Percentiles rank a stretch among this genome's conserved stretches.
Evolutionary conservation across 1,140 invertebrate species (phyloP).

Genomic region (Lordiphosa mommai): DNA sequence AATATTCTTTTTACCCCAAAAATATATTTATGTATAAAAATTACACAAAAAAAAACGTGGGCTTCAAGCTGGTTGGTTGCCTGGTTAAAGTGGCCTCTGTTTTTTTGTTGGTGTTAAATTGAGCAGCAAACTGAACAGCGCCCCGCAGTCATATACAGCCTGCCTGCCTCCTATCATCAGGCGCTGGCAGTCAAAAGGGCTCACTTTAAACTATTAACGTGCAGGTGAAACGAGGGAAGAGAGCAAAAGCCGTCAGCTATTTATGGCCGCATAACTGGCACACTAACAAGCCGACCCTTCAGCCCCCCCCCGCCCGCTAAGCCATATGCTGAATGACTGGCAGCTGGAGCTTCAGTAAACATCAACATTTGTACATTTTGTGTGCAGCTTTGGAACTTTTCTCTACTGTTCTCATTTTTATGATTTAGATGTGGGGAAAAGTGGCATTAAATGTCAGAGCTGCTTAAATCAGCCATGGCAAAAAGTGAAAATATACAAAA

Average conservation of each 20-base stretch:
- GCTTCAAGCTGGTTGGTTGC: too few relatives aligned
- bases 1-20: too few relatives aligned
- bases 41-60: too few relatives aligned
- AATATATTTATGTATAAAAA: too few relatives aligned
- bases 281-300: slow-evolving; percentile 40
- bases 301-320: slow-evolving; percentile 5
- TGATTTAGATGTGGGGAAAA: slow-evolving; percentile 36
- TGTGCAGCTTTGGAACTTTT: slow-evolving; percentile 43
- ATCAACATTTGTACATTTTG: slow-evolving; percentile 19
- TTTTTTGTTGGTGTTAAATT: slow-evolving; percentile 71
- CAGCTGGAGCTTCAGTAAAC: slow-evolving; percentile 23
- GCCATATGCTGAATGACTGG: slow-evolving; percentile 58
- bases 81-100: background rate
- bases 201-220: slow-evolving; percentile 73
- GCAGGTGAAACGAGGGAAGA: slow-evolving; percentile 14
- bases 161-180: slow-evolving; percentile 2
- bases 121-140: slow-evolving; percentile 51
- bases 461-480: slow-evolving; percentile 62
- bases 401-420: slow-evolving; percentile 29
- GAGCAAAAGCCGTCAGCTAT: slow-evolving; percentile 48
- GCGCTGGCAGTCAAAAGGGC: slow-evolving; percentile 49
- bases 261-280: slow-evolving; percentile 68
- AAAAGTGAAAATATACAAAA: slow-evolving; percentile 6
- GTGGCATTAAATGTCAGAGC: slow-evolving; percentile 73
- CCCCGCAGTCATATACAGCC: slow-evolving; percentile 26